Evolutionary conservation across 2,888 invertebrate species (phyloP).

Genomic region (Zygogramma bicolorata): DNA sequence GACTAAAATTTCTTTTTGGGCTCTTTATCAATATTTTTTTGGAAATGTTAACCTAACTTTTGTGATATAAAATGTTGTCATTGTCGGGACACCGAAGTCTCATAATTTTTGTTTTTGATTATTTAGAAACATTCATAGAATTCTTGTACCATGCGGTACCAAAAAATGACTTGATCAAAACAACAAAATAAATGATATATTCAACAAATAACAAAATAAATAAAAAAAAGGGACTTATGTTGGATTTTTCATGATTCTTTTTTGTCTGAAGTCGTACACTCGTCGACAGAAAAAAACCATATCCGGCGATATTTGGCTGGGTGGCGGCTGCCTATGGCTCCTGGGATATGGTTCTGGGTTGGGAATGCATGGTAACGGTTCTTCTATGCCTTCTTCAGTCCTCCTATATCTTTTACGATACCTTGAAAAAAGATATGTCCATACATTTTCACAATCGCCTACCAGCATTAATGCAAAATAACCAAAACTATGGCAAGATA

Average conservation of each 20-base stretch:
- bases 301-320: conserved; percentile 78
- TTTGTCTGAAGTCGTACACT: conserved; percentile 94
- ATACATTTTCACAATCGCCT: no score
- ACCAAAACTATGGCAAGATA: no score
- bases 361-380: conserved; percentile 81
- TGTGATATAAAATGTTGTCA: conserved; percentile 32
- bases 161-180: conserved; percentile 26
- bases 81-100: conserved; percentile 8
- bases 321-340: conserved; percentile 72
- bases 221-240: conserved; percentile 57
- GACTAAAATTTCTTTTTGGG: conserved; percentile 43
- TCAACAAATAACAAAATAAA: conserved; percentile 36
- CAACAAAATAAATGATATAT: conserved; percentile 24
- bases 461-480: no score
- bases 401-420: conserved; percentile 87
- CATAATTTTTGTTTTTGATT: conserved; percentile 33
- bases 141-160: conserved; percentile 25
- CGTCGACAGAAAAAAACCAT: conserved; percentile 94
- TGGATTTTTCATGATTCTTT: conserved; percentile 73
- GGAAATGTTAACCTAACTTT: conserved; percentile 34
- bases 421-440: conserved; percentile 71
- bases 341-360: conserved; percentile 74
- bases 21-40: conserved; percentile 16
- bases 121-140: conserved; percentile 41
- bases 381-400: conserved; percentile 80